Conservation (phyloP, 2,888 invertebrate genomes). For the Actias luna region DNA sequence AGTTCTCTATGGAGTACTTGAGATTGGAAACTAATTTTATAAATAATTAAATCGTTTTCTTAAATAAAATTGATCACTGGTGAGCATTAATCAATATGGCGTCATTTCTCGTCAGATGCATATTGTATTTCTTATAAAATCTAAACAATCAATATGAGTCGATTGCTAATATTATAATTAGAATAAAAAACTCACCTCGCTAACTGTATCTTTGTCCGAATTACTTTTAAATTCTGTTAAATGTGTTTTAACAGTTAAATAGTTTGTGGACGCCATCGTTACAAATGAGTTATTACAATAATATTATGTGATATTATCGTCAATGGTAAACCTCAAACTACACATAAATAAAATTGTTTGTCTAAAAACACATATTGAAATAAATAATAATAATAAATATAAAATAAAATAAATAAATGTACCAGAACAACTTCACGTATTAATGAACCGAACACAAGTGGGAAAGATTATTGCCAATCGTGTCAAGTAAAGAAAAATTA, state of each 20-base stretch:
- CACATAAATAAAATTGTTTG: slow-evolving; percentile 44
- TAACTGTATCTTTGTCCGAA: slow-evolving; percentile 73
- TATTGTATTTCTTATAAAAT: background rate
- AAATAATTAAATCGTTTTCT: too few relatives aligned
- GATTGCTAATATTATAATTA: background rate
- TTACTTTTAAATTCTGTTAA: slow-evolving; percentile 72
- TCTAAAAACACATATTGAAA: slow-evolving; percentile 44
- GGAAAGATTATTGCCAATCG: slow-evolving; percentile 18
- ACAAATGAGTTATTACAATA: slow-evolving; percentile 30
- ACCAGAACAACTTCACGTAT: slow-evolving; percentile 55
- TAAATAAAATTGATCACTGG: background rate
- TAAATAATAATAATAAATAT: slow-evolving; percentile 36
- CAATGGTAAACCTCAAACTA: slow-evolving; percentile 43
- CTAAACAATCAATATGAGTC: background rate
- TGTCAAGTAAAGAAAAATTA: slow-evolving; percentile 12
- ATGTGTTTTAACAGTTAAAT: slow-evolving; percentile 73
- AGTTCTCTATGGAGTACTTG: too few relatives aligned
- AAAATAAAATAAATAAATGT: slow-evolving; percentile 29
- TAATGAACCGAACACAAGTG: slow-evolving; percentile 53
- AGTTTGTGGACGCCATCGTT: slow-evolving; percentile 60
- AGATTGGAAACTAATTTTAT: too few relatives aligned
- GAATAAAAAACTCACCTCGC: slow-evolving; percentile 63
- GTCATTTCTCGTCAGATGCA: background rate
- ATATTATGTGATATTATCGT: slow-evolving; percentile 40
- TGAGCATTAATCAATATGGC: slow-evolving; percentile 9